phyloP scores from a whole-genome alignment of 2,113 vertebrate species.

The Paedocypris sp. region DNA sequence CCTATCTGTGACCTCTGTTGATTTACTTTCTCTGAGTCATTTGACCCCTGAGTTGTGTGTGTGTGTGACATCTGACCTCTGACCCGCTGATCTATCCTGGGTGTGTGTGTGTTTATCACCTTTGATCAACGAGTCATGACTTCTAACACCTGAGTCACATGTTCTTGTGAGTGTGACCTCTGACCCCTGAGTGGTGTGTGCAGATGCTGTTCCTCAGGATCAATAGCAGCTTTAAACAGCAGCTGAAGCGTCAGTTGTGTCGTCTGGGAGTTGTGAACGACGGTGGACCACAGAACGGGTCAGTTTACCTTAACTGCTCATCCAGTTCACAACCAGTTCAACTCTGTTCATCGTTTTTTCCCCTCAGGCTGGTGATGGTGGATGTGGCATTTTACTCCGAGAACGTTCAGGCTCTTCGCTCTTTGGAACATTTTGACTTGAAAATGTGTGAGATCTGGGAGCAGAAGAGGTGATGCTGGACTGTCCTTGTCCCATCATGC shows the following conservation, averaged over 20 bases:
- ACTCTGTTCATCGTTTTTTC: background rate
- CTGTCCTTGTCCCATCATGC: constrained; percentile 33
- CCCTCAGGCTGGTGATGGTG: constrained; percentile 79
- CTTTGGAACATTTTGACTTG: constrained; percentile 81
- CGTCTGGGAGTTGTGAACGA: constrained; percentile 87
- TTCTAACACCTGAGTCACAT: background rate
- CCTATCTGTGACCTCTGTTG: no score
- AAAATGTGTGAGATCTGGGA: constrained; percentile 98
- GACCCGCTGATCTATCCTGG: no score
- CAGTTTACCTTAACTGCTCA: no score
- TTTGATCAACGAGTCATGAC: no score
- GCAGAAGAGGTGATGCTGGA: constrained; percentile 89
- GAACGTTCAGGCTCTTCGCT: constrained; percentile 86
- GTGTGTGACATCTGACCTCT: no score
- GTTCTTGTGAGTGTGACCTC: no score
- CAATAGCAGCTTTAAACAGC: constrained; percentile 84
- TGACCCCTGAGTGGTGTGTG: no score
- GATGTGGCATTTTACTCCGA: constrained; percentile 96
- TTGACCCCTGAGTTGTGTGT: background rate
- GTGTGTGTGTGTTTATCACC: constrained; percentile 18
- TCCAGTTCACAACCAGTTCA: no score
- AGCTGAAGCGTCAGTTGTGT: constrained; percentile 87
- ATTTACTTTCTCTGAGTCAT: no score
- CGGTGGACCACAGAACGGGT: constrained; percentile 92
- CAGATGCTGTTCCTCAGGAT: constrained; percentile 91